These are phyloP conservation scores for Dermochelys coriacea DNA, from an alignment of 2,797 vertebrate genomes.

Conservation along the genomic window DNA sequence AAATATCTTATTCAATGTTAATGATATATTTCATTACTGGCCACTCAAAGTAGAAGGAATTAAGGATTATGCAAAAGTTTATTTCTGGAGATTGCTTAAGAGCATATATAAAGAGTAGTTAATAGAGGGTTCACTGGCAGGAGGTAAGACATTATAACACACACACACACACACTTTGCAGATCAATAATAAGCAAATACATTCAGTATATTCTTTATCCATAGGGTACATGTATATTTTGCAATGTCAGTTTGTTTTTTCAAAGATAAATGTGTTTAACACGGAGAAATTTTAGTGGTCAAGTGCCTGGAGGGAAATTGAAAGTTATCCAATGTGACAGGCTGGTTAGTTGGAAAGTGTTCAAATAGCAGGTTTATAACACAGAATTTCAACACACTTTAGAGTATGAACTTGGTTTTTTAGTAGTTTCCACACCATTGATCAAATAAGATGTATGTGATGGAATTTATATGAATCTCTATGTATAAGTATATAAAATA, in stretches of 20 bases:
- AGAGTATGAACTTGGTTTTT: background rate
- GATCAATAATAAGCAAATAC: background rate
- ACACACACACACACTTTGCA: background rate
- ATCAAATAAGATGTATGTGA: slow-evolving; percentile 3
- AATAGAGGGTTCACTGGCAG: background rate
- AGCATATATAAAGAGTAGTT: background rate
- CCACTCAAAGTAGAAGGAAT: background rate
- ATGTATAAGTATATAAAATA: accelerated
- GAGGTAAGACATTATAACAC: background rate
- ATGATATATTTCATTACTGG: background rate
- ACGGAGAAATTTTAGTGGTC: slow-evolving; percentile 40
- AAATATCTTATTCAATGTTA: background rate
- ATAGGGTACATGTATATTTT: background rate
- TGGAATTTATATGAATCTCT: background rate
- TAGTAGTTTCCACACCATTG: background rate
- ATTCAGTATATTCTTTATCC: background rate
- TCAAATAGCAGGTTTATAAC: slow-evolving; percentile 22
- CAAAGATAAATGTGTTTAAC: slow-evolving; percentile 36
- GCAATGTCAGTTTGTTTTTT: slow-evolving; percentile 3
- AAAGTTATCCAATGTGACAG: slow-evolving; percentile 46
- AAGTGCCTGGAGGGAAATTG: slow-evolving; percentile 29
- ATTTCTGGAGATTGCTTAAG: background rate
- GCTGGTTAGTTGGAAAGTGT: slow-evolving; percentile 40
- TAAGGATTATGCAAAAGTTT: background rate
- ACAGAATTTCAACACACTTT: background rate